A percentile compares a stretch with the other conserved stretches of the same genome.
phyloP scores from a whole-genome alignment of 2,888 invertebrate species.

The Perizoma affinitatum region DNA sequence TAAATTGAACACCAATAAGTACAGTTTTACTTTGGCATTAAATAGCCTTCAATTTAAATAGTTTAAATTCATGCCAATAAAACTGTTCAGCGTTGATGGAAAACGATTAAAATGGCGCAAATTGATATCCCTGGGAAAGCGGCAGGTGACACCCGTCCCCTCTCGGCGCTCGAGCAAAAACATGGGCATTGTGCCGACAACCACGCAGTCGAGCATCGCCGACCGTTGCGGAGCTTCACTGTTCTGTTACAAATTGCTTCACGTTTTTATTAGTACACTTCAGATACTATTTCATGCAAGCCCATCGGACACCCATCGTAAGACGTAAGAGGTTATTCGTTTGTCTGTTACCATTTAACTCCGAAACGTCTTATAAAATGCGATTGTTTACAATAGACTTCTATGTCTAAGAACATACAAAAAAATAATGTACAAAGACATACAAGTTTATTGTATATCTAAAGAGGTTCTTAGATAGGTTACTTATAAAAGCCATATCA shows the following conservation, averaged over 20 bases:
- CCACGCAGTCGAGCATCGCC: slow-evolving; percentile 13
- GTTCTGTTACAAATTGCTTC: slow-evolving; percentile 33
- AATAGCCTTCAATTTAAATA: slow-evolving; percentile 44
- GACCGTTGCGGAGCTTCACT: slow-evolving; percentile 27
- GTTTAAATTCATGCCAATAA: slow-evolving; percentile 50
- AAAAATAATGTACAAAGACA: too few species aligned
- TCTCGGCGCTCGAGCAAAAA: slow-evolving; percentile 40
- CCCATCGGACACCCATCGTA: too few species aligned
- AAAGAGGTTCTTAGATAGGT: too few species aligned
- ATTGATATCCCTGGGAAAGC: slow-evolving; percentile 72
- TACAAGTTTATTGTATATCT: too few species aligned
- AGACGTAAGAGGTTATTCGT: too few species aligned
- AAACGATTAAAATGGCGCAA: slow-evolving; percentile 69
- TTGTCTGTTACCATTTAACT: too few species aligned
- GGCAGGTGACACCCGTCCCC: slow-evolving; percentile 57
- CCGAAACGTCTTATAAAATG: too few species aligned
- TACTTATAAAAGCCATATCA: too few species aligned
- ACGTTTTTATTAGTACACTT: slow-evolving; percentile 35
- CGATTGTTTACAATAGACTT: too few species aligned
- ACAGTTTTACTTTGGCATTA: slow-evolving; percentile 5
- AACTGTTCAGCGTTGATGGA: slow-evolving; percentile 54
- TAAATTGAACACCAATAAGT: slow-evolving; percentile 14
- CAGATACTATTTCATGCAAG: slow-evolving; percentile 22
- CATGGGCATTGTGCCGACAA: slow-evolving; percentile 32
- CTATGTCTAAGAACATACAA: too few species aligned